Percentiles rank a stretch among this genome's conserved stretches.
Conservation (phyloP, 2,113 vertebrate genomes). For the Elgaria multicarinata region DNA sequence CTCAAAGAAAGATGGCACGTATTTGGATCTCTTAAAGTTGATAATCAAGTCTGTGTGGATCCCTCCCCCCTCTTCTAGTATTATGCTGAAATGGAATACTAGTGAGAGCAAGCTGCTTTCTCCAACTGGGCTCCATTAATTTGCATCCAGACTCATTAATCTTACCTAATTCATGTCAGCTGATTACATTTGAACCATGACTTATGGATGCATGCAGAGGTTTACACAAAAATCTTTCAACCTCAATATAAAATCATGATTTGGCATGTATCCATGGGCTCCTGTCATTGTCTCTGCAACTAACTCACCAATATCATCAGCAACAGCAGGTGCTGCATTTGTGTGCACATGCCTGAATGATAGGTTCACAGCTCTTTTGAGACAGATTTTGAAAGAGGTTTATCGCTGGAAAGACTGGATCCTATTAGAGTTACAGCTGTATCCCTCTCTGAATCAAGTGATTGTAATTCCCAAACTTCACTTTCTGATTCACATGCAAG, state of each 20-base stretch:
- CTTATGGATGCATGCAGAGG: constrained; percentile 51
- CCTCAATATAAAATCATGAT: constrained; percentile 53
- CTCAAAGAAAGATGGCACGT: constrained; percentile 49
- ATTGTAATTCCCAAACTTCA: constrained; percentile 42
- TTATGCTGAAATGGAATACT: constrained; percentile 59
- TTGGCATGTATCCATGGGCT: constrained; percentile 58
- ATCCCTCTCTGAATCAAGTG: constrained; percentile 44
- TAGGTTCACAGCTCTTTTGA: constrained; percentile 61
- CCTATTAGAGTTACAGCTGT: constrained; percentile 64
- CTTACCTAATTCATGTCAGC: constrained; percentile 73
- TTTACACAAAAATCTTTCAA: constrained; percentile 68
- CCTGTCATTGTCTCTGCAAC: constrained; percentile 49
- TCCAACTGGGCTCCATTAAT: constrained; percentile 74
- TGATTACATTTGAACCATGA: constrained; percentile 68
- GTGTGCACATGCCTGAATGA: constrained; percentile 43
- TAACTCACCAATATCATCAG: constrained; percentile 58
- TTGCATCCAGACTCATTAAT: constrained; percentile 74
- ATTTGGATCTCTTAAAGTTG: constrained; percentile 29
- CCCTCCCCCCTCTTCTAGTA: constrained; percentile 28
- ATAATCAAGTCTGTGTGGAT: constrained; percentile 9
- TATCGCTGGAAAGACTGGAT: constrained; percentile 44
- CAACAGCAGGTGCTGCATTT: constrained; percentile 63
- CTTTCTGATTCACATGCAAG: constrained; percentile 41
- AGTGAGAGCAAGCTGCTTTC: constrained; percentile 65
- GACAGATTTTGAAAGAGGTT: constrained; percentile 46